Evolutionary conservation across 2,888 invertebrate genomes (phyloP), one percentile per base, ranked within the genome.

Genomic region (Caenorhabditis drosophilae): DNA sequence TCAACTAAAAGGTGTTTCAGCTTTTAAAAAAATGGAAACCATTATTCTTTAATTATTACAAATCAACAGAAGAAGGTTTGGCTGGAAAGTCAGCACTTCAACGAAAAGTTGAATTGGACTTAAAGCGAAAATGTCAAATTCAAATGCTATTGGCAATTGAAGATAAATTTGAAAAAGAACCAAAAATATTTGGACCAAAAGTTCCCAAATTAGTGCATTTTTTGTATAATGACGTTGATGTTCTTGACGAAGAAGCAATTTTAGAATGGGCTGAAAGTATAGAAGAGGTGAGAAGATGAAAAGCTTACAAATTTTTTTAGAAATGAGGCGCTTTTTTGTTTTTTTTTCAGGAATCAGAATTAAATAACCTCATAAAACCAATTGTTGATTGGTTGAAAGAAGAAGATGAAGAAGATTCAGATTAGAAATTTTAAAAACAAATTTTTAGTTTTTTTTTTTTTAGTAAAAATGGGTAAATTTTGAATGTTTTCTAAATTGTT

Each of bases 61-160:
- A 52, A 35, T 50, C 66, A 6, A 18, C 50, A 7, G 47, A 50
- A 16, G 55, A 56, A 36, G 18, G 40, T 9, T 20, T 53, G 3
- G 27, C 27, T 9, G 27, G 15, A 1, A 60, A 49, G 11, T 31
- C 60, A 11, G 51, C 44, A 3, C 15, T 4, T 20, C 53, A 52
- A 27, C 51, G 42, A 36, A 47, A 38, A 35, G 20, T 52, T 4
- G 51, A 59, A 27, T 20, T 45, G 2, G 55, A 51, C 4, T 16
- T 49, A 26, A 57, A 57, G 38, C 36, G 36, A 34, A 67, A 56
- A 44, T 67, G 60, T 36, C 73, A 77, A 41, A 60, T 73, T 27
- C 76, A 79, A 57, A 48, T 79, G 36, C 55, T 79, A 15, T 46
- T 74, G 31, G 77, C 76, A n/a, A 55, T 80, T 7, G 80, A 80